These are phyloP conservation scores for Dioctria rufipes DNA, from an alignment of 2,888 invertebrate genomes.

Conservation along the genomic window DNA sequence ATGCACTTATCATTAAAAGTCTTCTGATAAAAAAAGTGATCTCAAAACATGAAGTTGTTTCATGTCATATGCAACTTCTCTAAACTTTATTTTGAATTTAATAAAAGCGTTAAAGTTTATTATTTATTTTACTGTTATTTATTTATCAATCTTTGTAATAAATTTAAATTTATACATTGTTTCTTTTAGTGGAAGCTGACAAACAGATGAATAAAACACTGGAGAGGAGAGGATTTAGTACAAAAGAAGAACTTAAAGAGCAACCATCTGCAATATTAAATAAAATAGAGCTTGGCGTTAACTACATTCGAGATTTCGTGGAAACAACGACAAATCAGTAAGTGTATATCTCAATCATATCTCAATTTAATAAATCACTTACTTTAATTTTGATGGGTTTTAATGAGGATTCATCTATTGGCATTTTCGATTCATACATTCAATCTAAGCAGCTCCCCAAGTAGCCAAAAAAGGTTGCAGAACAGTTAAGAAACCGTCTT, in stretches of 20 bases:
- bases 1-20: too few species aligned
- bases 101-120: neutral
- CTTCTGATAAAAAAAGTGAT: too few species aligned
- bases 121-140: neutral
- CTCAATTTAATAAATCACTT: neutral
- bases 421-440: too few species aligned
- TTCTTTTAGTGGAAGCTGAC: conserved; percentile 68
- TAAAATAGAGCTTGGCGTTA: conserved; percentile 69
- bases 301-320: conserved; percentile 68
- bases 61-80: too few species aligned
- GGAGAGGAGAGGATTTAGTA: conserved; percentile 68
- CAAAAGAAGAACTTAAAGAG: conserved; percentile 66
- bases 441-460: neutral
- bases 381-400: neutral
- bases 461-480: neutral
- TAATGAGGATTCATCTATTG: too few species aligned
- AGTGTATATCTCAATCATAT: conserved; percentile 56
- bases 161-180: neutral
- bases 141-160: neutral
- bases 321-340: conserved; percentile 69
- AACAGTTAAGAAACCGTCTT: neutral
- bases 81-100: too few species aligned
- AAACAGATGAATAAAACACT: conserved; percentile 67
- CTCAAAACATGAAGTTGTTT: too few species aligned
- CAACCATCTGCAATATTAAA: conserved; percentile 70